Conservation (phyloP, 2,888 invertebrate species). For the Pemphredon lugubris region DNA sequence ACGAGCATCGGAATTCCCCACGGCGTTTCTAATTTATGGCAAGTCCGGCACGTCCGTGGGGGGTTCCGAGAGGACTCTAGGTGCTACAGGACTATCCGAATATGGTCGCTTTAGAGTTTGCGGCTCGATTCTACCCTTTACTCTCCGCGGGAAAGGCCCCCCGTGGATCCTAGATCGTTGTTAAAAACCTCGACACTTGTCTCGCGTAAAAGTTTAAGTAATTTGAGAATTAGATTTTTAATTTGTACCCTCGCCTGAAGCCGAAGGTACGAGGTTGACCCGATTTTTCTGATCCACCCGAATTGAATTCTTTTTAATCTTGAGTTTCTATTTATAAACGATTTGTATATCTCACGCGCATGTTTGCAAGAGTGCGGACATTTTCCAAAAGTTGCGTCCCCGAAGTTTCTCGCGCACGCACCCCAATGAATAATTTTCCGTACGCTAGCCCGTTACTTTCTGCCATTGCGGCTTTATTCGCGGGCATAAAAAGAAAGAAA, state of each 20-base stretch:
- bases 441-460: too few relatives aligned
- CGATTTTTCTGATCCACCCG: too few relatives aligned
- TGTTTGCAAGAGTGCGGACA: too few relatives aligned
- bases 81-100: conserved; percentile 54
- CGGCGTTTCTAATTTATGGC: conserved; percentile 70
- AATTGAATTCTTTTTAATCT: too few relatives aligned
- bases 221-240: neutral
- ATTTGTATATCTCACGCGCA: too few relatives aligned
- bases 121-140: neutral
- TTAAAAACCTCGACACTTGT: conserved; percentile 10
- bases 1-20: conserved; percentile 67
- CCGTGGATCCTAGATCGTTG: conserved; percentile 25
- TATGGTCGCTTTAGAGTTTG: conserved; percentile 29
- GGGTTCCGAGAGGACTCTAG: neutral
- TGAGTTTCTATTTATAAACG: too few relatives aligned
- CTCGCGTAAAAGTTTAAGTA: neutral
- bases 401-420: too few relatives aligned
- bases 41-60: conserved; percentile 56
- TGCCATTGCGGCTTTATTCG: conserved; percentile 41
- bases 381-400: too few relatives aligned
- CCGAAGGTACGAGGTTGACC: neutral
- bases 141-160: conserved; percentile 17
- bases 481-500: conserved; percentile 6
- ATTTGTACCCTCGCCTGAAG: conserved; percentile 1
- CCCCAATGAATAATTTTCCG: too few relatives aligned